Percentiles rank a stretch among this genome's conserved stretches.
Conservation (phyloP, 2,888 invertebrate species). For the Plebejus argus region DNA sequence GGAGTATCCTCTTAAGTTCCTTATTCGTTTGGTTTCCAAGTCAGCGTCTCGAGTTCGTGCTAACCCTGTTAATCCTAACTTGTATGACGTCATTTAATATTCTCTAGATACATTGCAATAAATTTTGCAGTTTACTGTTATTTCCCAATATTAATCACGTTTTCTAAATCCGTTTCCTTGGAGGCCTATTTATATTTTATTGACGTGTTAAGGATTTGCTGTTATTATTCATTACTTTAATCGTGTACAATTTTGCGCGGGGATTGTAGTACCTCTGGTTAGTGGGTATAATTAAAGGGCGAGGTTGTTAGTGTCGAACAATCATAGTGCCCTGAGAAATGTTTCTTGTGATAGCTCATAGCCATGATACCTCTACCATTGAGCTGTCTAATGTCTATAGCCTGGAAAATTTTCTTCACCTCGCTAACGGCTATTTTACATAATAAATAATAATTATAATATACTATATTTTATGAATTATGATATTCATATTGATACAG, state of each 20-base stretch:
- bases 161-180: slow-evolving; percentile 1
- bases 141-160: background rate
- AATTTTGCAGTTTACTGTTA: background rate
- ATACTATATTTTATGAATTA: too few relatives aligned
- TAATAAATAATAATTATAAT: background rate
- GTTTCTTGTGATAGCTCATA: slow-evolving; percentile 32
- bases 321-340: slow-evolving; percentile 43
- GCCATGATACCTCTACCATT: background rate
- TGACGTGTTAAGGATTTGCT: slow-evolving; percentile 20
- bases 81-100: background rate
- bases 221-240: slow-evolving; percentile 18
- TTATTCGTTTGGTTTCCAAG: background rate
- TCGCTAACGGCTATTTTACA: background rate
- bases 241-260: slow-evolving; percentile 7
- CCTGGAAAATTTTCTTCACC: background rate
- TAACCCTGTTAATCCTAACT: background rate
- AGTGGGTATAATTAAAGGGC: slow-evolving; percentile 43
- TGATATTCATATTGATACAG: background rate
- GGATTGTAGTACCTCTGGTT: slow-evolving; percentile 24
- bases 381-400: slow-evolving; percentile 15
- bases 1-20: too few relatives aligned
- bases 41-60: background rate
- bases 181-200: slow-evolving; percentile 10
- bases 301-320: slow-evolving; percentile 43
- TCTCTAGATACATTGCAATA: background rate